Base-by-base conservation (phyloP, 2,797 vertebrate species). In the Characodon lateralis region DNA sequence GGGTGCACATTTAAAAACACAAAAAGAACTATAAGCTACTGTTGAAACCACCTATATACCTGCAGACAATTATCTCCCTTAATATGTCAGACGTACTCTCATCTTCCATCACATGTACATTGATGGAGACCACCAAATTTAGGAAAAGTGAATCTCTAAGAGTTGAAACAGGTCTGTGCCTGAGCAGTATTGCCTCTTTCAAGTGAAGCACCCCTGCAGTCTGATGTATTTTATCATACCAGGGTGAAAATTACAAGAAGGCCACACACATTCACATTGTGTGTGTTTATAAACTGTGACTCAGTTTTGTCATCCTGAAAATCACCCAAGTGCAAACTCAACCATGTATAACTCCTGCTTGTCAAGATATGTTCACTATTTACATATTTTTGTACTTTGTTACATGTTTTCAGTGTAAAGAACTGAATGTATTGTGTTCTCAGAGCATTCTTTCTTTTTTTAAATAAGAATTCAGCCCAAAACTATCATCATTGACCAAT, bases 191-290 rank as follows among this genome's bases (percentile, higher is more conserved):
- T 79, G 53, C 20, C 46, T 78, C 79, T 78, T 77, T 84, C 43
- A 31, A 63, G 53, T 85, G 59, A 88, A 89, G 86, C 80, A 70
- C n/a, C 41, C 73, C 80, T 82, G 71, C 59, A 73, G 82, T 76
- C 82, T 77, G 35, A 61, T 88, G 88, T 78, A 50, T 50, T 72
- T 86, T 78, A 76, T 85, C 82, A 81, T 85, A 68, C 72, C 16
- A 65, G 22, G 83, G 77, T 46, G 35, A 0, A 41, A 76, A 78
- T 76, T 87, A 73, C 83, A 78, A n/a, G 71, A 31, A 81, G 88
- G 81, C 86, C 85, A 86, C 89, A 87, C 81, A 70, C 63, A 63
- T 83, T 85, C 84, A 87, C 85, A 84, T 76, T 69, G 43, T 70
- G 24, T 24, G 13, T 2, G 68, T 35, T 12, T 61, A 59, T 65